phyloP scores from a whole-genome alignment of 1,140 invertebrate genomes.

The Hirudo medicinalis region DNA sequence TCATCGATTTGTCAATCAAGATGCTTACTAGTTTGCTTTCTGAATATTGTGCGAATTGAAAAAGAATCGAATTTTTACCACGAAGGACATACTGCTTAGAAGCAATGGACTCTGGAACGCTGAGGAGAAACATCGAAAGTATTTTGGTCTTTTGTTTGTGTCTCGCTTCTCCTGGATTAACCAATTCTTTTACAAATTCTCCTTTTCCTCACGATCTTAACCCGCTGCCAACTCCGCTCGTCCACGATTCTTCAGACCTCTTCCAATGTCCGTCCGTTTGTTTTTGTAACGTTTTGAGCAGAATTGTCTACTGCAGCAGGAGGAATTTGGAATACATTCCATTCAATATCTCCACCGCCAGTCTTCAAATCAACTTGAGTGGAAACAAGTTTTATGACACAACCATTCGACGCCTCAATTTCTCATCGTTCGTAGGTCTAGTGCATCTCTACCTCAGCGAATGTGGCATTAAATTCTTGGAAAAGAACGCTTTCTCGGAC shows the following conservation, averaged over 20 bases:
- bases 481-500: slow-evolving; percentile 35
- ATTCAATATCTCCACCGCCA: slow-evolving; percentile 32
- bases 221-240: neutral
- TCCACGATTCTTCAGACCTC: neutral
- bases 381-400: slow-evolving; percentile 33
- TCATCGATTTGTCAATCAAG: no score
- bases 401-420: slow-evolving; percentile 31
- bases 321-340: slow-evolving; percentile 33
- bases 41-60: no score
- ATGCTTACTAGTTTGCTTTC: no score
- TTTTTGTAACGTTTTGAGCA: slow-evolving; percentile 33
- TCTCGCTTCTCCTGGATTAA: slow-evolving; percentile 1
- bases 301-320: slow-evolving; percentile 35
- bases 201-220: neutral
- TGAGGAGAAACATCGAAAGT: no score
- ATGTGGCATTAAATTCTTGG: slow-evolving; percentile 36
- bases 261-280: slow-evolving; percentile 32
- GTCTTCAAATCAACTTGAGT: slow-evolving; percentile 36
- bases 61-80: no score
- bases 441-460: slow-evolving; percentile 35
- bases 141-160: no score
- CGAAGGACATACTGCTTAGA: no score
- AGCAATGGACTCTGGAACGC: no score
- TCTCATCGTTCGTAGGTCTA: slow-evolving; percentile 30
- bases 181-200: neutral